These are phyloP conservation scores for Hipposideros larvatus DNA, from an alignment of 2,797 vertebrate species.

Conservation along the genomic window DNA sequence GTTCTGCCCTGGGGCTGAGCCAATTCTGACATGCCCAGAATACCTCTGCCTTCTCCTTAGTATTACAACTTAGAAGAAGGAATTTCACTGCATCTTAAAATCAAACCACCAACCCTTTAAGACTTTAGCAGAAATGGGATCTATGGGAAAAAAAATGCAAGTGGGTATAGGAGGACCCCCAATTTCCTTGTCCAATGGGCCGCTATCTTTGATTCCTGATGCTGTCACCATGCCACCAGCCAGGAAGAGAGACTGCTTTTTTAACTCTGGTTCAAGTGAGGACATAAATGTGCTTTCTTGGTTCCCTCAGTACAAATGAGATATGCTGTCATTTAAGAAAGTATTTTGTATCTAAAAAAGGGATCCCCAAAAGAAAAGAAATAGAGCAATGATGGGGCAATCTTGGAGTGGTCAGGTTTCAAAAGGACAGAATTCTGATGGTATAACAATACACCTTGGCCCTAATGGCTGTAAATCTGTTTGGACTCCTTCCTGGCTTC, in stretches of 20 bases:
- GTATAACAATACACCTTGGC: not conserved
- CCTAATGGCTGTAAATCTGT: not conserved
- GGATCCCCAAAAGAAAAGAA: conserved; percentile 38
- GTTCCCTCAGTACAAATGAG: not conserved
- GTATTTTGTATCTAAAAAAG: conserved; percentile 15
- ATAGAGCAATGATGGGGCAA: not conserved
- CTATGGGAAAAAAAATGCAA: not conserved
- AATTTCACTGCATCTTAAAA: conserved; percentile 34
- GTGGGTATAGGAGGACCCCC: not conserved
- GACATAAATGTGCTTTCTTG: conserved; percentile 1
- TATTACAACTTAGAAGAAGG: conserved; percentile 18
- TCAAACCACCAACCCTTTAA: not conserved
- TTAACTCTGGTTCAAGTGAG: not conserved
- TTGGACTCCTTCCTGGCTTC: not conserved
- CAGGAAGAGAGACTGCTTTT: not conserved
- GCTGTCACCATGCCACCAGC: not conserved
- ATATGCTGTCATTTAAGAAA: conserved; percentile 18
- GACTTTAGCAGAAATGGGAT: not conserved
- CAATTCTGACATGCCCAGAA: conserved; percentile 34
- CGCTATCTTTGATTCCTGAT: not conserved
- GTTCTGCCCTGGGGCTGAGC: not conserved
- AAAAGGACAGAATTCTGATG: not conserved
- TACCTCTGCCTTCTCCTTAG: conserved; percentile 5
- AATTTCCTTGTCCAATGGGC: not conserved
- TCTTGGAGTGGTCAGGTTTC: not conserved